phyloP scores from a whole-genome alignment of 1,140 invertebrate genomes.

The Galendromus occidentalis region DNA sequence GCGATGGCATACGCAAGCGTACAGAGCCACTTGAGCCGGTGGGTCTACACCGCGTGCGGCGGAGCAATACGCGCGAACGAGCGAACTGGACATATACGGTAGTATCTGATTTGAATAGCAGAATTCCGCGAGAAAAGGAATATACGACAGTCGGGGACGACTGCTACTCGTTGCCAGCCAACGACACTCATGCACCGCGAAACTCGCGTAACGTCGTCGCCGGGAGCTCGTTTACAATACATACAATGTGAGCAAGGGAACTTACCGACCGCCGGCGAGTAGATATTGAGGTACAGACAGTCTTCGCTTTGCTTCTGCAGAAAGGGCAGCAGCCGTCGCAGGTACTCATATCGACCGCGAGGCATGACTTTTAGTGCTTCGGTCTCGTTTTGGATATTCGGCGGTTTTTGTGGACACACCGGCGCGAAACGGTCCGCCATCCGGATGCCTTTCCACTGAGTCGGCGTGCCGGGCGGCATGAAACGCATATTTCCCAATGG shows the following conservation, averaged over 20 bases:
- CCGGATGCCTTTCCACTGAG: slow-evolving; percentile 50
- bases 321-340: slow-evolving; percentile 61
- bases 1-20: too few relatives aligned
- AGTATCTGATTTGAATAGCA: slow-evolving; percentile 7
- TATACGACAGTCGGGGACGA: not conserved
- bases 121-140: not conserved
- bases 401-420: slow-evolving; percentile 54
- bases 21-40: too few relatives aligned
- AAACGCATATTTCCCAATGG: slow-evolving; percentile 62
- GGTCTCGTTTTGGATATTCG: slow-evolving; percentile 49
- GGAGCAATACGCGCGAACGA: too few relatives aligned
- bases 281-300: slow-evolving; percentile 89
- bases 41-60: too few relatives aligned
- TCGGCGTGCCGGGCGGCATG: slow-evolving; percentile 55
- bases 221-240: not conserved
- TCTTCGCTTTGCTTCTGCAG: slow-evolving; percentile 81
- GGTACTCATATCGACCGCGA: slow-evolving; percentile 56
- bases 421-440: slow-evolving; percentile 78
- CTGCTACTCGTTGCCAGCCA: too few relatives aligned
- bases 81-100: not conserved
- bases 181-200: too few relatives aligned
- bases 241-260: not conserved
- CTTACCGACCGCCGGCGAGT: slow-evolving; percentile 78
- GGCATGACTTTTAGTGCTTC: slow-evolving; percentile 38
- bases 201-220: not conserved